Evolutionary conservation across 2,113 vertebrate species (phyloP), one percentile per base, ranked within the genome.

Genomic region (Corydoras maculifer): DNA sequence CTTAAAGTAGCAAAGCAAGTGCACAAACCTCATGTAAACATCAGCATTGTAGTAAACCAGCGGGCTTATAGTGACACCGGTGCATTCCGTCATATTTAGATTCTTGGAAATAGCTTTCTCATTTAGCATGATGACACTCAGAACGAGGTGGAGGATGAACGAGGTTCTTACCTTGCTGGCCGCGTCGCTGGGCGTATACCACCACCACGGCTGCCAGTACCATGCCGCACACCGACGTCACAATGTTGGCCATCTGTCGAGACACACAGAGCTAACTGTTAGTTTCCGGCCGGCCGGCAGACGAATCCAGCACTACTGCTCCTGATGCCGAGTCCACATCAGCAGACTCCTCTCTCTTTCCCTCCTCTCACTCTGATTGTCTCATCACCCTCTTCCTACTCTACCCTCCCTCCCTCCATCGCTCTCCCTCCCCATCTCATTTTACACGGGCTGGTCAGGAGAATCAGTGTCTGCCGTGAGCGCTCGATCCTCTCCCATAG

Each of bases 221-320:
- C 84, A 98, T 81, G 75, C 92, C 97, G 87, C 94, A 97, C 83
- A 93, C 83, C 76, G 93, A 94, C 10, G 90, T 94, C 86, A 95
- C 86, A 13, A 91, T 91, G 86, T 90, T 92, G 74, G 94, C 94
- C 96, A 99, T 99, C 96, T 99, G 94, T 77, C 76, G 87, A 89
- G 76, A 77, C 77, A 86, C 76, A 80, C 64, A 64, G 78, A 83
- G 77, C 81, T 69, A 84, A 82, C 73, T 74, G 82, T 82, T 69
- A 80, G 81, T 8, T 72, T 76, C 79, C 74, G 80, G 79, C 58
- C 31, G 64, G 79, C 69, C 69, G 66, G 75, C 78, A 75, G 72
- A 68, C 69, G 14, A 73, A 79, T 79, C 73, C 82, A 84, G 77
- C 79, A 78, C 82, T 84, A 81, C 74, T 25, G 18, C 18, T 25